A percentile compares a stretch with the other conserved stretches of the same genome.
These are phyloP conservation scores for Formicarius rufipectus DNA, from an alignment of 2,113 vertebrate species.

Conservation along the genomic window DNA sequence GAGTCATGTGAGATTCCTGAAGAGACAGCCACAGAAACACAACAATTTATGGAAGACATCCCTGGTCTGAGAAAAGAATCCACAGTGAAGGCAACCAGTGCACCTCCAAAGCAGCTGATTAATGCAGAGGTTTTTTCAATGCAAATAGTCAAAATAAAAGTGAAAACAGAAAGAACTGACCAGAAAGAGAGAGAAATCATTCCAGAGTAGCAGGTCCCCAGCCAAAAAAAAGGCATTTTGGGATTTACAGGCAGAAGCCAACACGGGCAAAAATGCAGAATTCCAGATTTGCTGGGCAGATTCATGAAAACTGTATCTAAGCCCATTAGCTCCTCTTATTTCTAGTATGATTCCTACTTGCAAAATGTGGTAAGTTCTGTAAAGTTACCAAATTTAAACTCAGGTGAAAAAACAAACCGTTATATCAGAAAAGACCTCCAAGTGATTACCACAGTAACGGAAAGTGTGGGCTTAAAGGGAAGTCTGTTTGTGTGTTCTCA, in stretches of 20 bases:
- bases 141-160: not conserved
- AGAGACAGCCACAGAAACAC: not conserved
- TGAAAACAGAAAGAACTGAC: not conserved
- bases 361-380: not conserved
- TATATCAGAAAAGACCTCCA: accelerated
- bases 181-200: not conserved
- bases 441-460: not conserved
- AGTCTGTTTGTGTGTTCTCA: not conserved
- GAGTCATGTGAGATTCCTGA: not conserved
- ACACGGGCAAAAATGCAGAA: not conserved
- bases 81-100: not conserved
- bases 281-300: not conserved
- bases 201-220: not conserved
- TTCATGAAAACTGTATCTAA: not conserved
- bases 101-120: not conserved
- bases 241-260: not conserved
- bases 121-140: not conserved
- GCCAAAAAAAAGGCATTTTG: not conserved
- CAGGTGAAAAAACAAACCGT: not conserved
- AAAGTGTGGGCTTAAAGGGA: not conserved
- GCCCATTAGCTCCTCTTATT: not conserved
- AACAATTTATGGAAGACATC: not conserved
- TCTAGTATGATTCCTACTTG: not conserved
- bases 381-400: not conserved
- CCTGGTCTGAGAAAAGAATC: not conserved